Base-by-base conservation (phyloP, 2,113 vertebrate species). In the Thomomys bottae region DNA sequence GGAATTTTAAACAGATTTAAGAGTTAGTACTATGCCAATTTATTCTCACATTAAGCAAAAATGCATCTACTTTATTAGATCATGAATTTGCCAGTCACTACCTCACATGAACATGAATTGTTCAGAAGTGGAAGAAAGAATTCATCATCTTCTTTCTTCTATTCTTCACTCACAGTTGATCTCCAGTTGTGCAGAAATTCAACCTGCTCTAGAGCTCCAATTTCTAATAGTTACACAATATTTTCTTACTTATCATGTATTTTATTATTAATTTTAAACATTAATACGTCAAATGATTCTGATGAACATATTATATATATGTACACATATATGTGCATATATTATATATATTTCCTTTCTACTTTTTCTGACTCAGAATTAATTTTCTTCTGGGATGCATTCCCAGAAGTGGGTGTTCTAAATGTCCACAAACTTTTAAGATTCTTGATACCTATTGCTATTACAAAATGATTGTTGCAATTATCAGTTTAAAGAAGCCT, bases 1-100 rank as follows among this genome's bases (percentile, higher is more conserved):
- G 76, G 76, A 78, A 67, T 11, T 88, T 57, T 75, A 78, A 92
- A 38, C 78, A 86, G 36, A 71, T 36, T 82, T 73, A 75, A 87
- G 82, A 24, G 28, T 83, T 66, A 49, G 42, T 71, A 2, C 24
- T 34, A 24, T 64, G 26, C 42, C 38, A 49, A 26, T 73, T 76
- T 64, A 40, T 57, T 67, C 61, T 38, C 42, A 76, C 79, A 71
- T 5, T 77, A 36, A 93, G 61, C 28, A 82, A 91, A 91, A 89
- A 80, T 38, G 59, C 24, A 15, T 34, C 21, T 64, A 32, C 34
- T 78, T 84, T 38, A 38, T 42, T 42, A 72, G 17, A 64, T 30
- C 36, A 49, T 32, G 49, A 61, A 34, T 32, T 24, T n/a, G 12
- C 26, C 64, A 26, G 67, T 0, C 5, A 30, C 54, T 42, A 32